These are phyloP conservation scores for Cryptoblepharus egeriae DNA, from an alignment of 2,797 vertebrate species.

Conservation along the genomic window DNA sequence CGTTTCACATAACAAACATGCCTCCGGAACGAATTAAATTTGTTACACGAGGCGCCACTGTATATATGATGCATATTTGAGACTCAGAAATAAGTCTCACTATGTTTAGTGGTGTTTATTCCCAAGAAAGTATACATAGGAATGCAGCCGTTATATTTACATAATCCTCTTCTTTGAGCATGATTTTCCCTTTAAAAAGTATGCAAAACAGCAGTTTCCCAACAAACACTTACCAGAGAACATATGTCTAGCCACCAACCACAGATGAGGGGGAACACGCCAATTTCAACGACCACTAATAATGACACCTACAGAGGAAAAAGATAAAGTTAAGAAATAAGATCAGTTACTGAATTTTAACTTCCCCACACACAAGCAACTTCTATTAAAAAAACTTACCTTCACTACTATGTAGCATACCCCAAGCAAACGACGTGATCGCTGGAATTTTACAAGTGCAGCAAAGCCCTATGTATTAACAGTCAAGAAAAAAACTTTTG, in stretches of 20 bases:
- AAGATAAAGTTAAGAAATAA: conserved; percentile 11
- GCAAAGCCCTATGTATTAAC: conserved; percentile 84
- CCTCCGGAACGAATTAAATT: no score
- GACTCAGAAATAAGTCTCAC: no score
- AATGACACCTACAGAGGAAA: conserved; percentile 86
- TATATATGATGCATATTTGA: no score
- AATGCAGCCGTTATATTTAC: no score
- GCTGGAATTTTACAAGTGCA: conserved; percentile 91
- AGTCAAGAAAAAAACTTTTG: conserved; percentile 77
- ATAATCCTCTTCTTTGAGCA: neutral
- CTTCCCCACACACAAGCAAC: neutral
- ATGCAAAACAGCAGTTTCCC: neutral
- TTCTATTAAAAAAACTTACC: conserved; percentile 75
- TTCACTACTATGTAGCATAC: conserved; percentile 98
- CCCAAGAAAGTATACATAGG: no score
- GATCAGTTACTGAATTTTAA: conserved; percentile 19
- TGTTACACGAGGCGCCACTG: no score
- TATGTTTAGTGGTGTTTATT: no score
- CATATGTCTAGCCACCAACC: conserved; percentile 99
- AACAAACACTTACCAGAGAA: conserved; percentile 85
- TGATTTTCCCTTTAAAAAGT: neutral
- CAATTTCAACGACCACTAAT: conserved; percentile 95
- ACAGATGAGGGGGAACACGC: conserved; percentile 96
- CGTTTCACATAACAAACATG: no score
- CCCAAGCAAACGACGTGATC: conserved; percentile 90